Conservation (phyloP, 2,113 vertebrate genomes). For the Dromiciops gliroides region DNA sequence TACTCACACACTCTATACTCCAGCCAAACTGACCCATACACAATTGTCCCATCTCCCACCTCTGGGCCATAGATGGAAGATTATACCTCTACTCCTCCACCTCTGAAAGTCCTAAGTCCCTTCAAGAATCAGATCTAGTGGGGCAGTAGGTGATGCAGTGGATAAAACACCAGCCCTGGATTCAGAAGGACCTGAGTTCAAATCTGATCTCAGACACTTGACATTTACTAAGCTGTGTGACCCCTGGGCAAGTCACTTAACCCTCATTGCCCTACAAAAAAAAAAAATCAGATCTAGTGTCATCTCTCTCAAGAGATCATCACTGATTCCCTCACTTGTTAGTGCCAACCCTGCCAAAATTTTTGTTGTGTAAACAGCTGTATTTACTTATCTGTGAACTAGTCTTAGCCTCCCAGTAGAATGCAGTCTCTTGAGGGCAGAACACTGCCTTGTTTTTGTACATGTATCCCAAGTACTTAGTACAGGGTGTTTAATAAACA, state of each 20-base stretch:
- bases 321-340: background rate
- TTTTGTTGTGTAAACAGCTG: background rate
- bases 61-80: background rate
- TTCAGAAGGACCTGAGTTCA: too few relatives aligned
- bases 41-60: background rate
- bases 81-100: background rate
- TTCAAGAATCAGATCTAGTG: background rate
- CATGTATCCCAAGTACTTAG: background rate
- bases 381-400: background rate
- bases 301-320: background rate
- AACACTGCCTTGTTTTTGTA: background rate
- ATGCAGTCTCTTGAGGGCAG: background rate
- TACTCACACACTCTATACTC: background rate
- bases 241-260: too few relatives aligned
- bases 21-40: background rate
- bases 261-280: too few relatives aligned
- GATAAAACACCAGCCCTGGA: too few relatives aligned
- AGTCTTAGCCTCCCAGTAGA: background rate
- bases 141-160: too few relatives aligned
- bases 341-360: background rate
- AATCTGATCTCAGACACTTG: too few relatives aligned
- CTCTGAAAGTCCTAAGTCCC: background rate
- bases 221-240: too few relatives aligned
- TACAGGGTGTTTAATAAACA: background rate
- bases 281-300: background rate